Evolutionary conservation across 2,113 vertebrate species (phyloP), one percentile per base, ranked within the genome.

Genomic region (Nyctibius bracteatus): DNA sequence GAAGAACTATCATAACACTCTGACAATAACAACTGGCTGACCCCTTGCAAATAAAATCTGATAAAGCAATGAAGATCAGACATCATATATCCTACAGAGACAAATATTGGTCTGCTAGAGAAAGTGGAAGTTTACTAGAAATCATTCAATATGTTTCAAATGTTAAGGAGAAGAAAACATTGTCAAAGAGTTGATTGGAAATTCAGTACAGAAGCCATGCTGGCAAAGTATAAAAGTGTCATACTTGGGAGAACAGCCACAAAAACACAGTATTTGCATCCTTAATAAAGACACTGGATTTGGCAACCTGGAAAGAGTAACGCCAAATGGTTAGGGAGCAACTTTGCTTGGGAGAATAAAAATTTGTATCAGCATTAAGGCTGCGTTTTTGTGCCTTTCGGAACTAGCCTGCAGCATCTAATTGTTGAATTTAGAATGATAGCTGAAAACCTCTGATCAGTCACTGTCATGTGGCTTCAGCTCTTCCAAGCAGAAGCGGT

Each of bases 11-110:
- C 30, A 12, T 49, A 87, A 55, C 28, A 49, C 37, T 78, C 58
- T 88, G 44, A 85, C 52, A 84, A 47, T 86, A 92, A 73, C 37
- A 87, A 35, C 67, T 83, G 30, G 5, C 33, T 83, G 65, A 94
- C 47, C 57, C 25, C 58, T 92, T 91, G 55, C 37, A 95, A 86
- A 77, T 57, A 74, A 70, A 94, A 93, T 46, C 37, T 88, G 58
- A 84, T 92, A 90, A 92, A 89, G 55, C 73, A 91, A 49, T 90
- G 75, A 65, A 62, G 49, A 77, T 93, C 80, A 95, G 55, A 43
- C 20, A 30, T 46, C 59, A 46, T 72, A 37, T 78, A 66, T 85
- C 79, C 78, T 91, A 86, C 47, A 91, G 81, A 92, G 68, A 74
- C 39, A 86, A 89, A 74, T 82, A 91, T 12, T 54, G 44, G 51